A percentile compares a stretch with the other conserved stretches of the same genome.
Evolutionary conservation across 2,888 invertebrate species (phyloP).

Genomic region (Mactromeris polynyma): DNA sequence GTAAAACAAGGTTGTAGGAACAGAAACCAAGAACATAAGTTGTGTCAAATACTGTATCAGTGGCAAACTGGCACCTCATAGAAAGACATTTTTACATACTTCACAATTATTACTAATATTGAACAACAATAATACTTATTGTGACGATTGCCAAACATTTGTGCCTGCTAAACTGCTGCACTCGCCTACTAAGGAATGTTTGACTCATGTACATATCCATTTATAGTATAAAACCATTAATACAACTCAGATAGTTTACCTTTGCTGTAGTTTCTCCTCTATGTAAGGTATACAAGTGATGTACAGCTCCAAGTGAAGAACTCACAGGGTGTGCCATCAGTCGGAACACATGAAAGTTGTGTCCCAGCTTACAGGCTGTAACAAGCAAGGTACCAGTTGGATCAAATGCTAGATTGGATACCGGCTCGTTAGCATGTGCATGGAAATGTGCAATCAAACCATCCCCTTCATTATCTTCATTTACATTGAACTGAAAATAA

Average conservation of each 20-base stretch:
- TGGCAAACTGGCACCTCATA: too few relatives aligned
- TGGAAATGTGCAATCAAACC: conserved; percentile 86
- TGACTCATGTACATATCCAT: too few relatives aligned
- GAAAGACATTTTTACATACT: too few relatives aligned
- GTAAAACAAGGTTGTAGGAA: too few relatives aligned
- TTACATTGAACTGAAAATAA: conserved; percentile 89
- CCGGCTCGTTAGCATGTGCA: conserved; percentile 93
- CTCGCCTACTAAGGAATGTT: too few relatives aligned
- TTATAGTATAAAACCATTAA: too few relatives aligned
- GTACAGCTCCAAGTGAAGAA: conserved; percentile 91
- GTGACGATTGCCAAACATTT: too few relatives aligned
- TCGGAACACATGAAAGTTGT: conserved; percentile 98
- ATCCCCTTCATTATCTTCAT: conserved; percentile 90
- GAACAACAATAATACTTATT: too few relatives aligned
- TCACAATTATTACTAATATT: too few relatives aligned
- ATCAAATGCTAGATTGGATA: conserved; percentile 96
- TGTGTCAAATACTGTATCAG: too few relatives aligned
- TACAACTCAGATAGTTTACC: conserved; percentile 89
- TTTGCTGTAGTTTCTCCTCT: conserved; percentile 98
- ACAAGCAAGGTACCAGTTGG: conserved; percentile 95
- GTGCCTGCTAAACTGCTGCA: too few relatives aligned
- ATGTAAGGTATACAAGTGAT: conserved; percentile 97
- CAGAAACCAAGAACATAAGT: too few relatives aligned
- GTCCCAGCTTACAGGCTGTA: conserved; percentile 96
- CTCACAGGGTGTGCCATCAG: conserved; percentile 97